Percentiles rank a stretch among this genome's conserved stretches.
These are phyloP conservation scores for Pararge aegeria DNA, from an alignment of 1,140 invertebrate genomes.

Conservation along the genomic window DNA sequence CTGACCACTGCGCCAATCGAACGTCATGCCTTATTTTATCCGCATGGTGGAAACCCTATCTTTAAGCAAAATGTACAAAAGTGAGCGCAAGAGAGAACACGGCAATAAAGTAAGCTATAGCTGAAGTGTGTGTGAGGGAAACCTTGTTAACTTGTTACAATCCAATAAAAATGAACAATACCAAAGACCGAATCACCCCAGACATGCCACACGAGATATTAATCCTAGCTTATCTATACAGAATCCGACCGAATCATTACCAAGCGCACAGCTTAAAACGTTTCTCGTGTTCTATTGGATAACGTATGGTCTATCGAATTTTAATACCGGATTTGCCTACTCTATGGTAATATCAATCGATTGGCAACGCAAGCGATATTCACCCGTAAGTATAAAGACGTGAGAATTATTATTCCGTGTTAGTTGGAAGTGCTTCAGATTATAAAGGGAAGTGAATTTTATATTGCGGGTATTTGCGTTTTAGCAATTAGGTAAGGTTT, in stretches of 20 bases:
- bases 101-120: too few relatives aligned
- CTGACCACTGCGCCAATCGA: too few relatives aligned
- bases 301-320: constrained; percentile 67
- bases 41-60: too few relatives aligned
- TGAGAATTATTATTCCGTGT: constrained; percentile 32
- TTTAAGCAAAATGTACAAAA: too few relatives aligned
- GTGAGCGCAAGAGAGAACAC: too few relatives aligned
- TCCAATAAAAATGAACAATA: neutral
- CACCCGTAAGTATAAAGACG: constrained; percentile 30
- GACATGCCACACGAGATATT: constrained; percentile 19
- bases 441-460: constrained; percentile 25
- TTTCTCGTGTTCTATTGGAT: constrained; percentile 61
- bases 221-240: constrained; percentile 39
- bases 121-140: too few relatives aligned
- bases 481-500: constrained; percentile 17
- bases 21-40: too few relatives aligned
- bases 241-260: constrained; percentile 44
- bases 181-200: neutral
- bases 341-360: constrained; percentile 55
- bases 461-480: constrained; percentile 17
- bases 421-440: constrained; percentile 12
- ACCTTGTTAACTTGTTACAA: neutral
- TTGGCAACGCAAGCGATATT: constrained; percentile 37
- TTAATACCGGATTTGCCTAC: constrained; percentile 69
- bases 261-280: constrained; percentile 61